phyloP scores from a whole-genome alignment of 2,113 vertebrate genomes.

The Spermophilus dauricus region DNA sequence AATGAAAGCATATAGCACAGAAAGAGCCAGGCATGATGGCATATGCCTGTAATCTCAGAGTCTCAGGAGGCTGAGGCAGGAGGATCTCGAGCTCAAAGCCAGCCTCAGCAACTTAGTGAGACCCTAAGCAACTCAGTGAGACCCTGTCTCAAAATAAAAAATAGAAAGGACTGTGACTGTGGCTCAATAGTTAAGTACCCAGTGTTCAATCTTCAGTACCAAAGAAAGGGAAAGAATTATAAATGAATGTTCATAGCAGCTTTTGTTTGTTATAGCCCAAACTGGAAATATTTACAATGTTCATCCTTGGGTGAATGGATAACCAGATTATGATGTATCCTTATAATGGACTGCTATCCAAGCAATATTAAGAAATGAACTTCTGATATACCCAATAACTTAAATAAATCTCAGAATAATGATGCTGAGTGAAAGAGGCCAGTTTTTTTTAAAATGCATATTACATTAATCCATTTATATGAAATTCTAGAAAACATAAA shows the following conservation, averaged over 20 bases:
- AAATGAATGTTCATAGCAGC: background rate
- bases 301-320: background rate
- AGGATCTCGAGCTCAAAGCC: too few relatives aligned
- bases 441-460: background rate
- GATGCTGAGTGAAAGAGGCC: background rate
- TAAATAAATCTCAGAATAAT: slow-evolving; percentile 35
- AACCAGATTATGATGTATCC: background rate
- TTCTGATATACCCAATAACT: background rate
- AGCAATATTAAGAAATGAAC: slow-evolving; percentile 1
- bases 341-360: background rate
- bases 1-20: background rate
- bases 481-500: slow-evolving; percentile 28
- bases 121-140: too few relatives aligned
- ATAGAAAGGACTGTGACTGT: too few relatives aligned
- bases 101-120: too few relatives aligned
- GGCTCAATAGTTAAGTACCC: too few relatives aligned
- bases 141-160: too few relatives aligned
- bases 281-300: background rate
- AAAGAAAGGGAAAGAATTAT: background rate
- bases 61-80: too few relatives aligned
- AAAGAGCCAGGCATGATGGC: background rate
- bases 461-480: background rate
- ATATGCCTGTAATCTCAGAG: too few relatives aligned
- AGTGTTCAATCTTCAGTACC: too few relatives aligned
- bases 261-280: background rate